These are phyloP conservation scores for Brachystomella parvula DNA, from an alignment of 1,140 invertebrate genomes.

Conservation along the genomic window DNA sequence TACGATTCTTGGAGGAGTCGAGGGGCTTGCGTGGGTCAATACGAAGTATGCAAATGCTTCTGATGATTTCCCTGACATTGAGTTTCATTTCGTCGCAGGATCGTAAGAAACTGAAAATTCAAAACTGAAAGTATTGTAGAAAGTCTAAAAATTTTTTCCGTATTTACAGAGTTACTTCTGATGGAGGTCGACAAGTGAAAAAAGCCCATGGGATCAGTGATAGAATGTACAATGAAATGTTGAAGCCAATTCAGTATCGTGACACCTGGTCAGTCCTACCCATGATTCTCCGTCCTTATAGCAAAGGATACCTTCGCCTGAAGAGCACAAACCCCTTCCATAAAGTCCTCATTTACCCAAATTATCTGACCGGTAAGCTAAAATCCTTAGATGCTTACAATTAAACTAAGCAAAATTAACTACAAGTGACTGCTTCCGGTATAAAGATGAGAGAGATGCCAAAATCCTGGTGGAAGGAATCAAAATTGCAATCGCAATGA, in stretches of 20 bases:
- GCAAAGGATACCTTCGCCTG: slow-evolving; percentile 57
- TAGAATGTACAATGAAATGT: slow-evolving; percentile 40
- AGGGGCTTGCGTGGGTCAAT: slow-evolving; percentile 83
- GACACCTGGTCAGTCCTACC: slow-evolving; percentile 60
- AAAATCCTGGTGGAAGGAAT: slow-evolving; percentile 42
- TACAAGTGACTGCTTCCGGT: slow-evolving; percentile 46
- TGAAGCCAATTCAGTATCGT: slow-evolving; percentile 38
- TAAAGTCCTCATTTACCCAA: slow-evolving; percentile 37
- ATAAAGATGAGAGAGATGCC: slow-evolving; percentile 38
- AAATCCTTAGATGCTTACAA: not conserved
- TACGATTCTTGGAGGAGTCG: slow-evolving; percentile 80
- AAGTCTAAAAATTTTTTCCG: not conserved
- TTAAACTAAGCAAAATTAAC: slow-evolving; percentile 44
- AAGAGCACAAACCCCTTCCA: slow-evolving; percentile 32
- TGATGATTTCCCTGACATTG: slow-evolving; percentile 81
- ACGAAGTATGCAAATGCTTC: slow-evolving; percentile 77
- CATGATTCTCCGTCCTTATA: slow-evolving; percentile 66
- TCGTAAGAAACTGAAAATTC: slow-evolving; percentile 44
- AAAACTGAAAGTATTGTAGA: not conserved
- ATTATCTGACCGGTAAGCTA: slow-evolving; percentile 35
- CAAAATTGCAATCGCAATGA: slow-evolving; percentile 46
- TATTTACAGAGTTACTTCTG: slow-evolving; percentile 58
- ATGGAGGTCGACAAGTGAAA: slow-evolving; percentile 70
- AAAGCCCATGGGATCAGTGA: slow-evolving; percentile 63
- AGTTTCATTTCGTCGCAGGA: slow-evolving; percentile 85